A percentile compares a stretch with the other conserved stretches of the same genome.
Evolutionary conservation across 2,888 invertebrate species (phyloP).

Genomic region (Heliconius cydno): DNA sequence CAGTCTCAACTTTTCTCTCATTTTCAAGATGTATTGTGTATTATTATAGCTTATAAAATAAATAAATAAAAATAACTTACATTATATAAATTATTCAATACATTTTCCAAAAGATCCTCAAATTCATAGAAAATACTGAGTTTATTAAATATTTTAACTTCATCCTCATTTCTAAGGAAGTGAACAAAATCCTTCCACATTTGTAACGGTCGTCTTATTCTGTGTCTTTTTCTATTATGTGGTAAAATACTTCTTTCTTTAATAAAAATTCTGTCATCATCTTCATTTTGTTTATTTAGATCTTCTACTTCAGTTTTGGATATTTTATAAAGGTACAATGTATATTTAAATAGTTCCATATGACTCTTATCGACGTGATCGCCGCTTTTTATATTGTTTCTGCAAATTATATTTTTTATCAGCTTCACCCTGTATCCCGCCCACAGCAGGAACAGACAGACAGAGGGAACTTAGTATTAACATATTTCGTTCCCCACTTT

Average conservation of each 20-base stretch:
- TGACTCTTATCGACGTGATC: slow-evolving; percentile 57
- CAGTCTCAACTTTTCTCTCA: too few species aligned
- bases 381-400: slow-evolving; percentile 46
- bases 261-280: slow-evolving; percentile 1
- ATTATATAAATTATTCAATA: slow-evolving; percentile 52
- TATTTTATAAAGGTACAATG: slow-evolving; percentile 54
- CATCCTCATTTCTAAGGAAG: slow-evolving; percentile 35
- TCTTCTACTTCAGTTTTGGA: slow-evolving; percentile 36
- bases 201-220: slow-evolving; percentile 43
- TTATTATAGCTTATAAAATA: too few species aligned
- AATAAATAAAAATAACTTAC: slow-evolving; percentile 55
- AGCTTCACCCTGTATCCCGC: not conserved
- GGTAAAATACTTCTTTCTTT: slow-evolving; percentile 47
- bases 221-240: slow-evolving; percentile 48
- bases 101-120: slow-evolving; percentile 38
- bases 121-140: slow-evolving; percentile 38
- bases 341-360: slow-evolving; percentile 61
- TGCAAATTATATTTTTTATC: slow-evolving; percentile 43
- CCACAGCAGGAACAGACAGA: not conserved
- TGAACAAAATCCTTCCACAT: slow-evolving; percentile 41
- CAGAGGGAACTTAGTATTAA: too few species aligned
- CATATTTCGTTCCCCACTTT: too few species aligned
- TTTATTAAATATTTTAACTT: slow-evolving; percentile 8
- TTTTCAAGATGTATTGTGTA: too few species aligned
- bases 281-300: not conserved